A percentile compares a stretch with the other conserved stretches of the same genome.
Evolutionary conservation across 1,140 invertebrate genomes (phyloP).

Genomic region (Trichonephila inaurata): DNA sequence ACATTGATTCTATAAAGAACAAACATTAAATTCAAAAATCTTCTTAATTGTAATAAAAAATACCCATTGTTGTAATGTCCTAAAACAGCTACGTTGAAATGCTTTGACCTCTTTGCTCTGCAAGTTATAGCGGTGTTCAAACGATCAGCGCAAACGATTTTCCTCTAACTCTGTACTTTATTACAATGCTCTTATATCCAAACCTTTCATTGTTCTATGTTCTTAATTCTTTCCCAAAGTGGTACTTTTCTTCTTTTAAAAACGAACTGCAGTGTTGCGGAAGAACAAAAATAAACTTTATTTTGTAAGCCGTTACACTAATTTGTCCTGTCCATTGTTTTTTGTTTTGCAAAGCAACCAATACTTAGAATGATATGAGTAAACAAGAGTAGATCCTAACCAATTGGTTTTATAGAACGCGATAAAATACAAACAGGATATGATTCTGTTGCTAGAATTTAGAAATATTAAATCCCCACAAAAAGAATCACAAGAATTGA

Average conservation of each 20-base stretch:
- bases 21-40: not conserved
- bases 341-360: not conserved
- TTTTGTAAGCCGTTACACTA: not conserved
- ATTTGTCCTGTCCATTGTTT: not conserved
- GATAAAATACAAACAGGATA: not conserved
- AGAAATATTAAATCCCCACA: not conserved
- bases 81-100: not conserved
- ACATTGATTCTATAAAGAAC: not conserved
- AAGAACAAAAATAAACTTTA: not conserved
- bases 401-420: not conserved
- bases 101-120: not conserved
- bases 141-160: not conserved
- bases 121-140: not conserved
- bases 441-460: not conserved
- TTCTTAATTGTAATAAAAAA: not conserved
- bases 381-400: not conserved
- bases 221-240: conserved; percentile 1
- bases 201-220: not conserved
- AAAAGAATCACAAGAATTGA: too few species aligned
- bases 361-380: not conserved
- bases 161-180: conserved; percentile 2
- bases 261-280: not conserved
- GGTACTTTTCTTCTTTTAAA: not conserved
- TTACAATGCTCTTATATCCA: not conserved
- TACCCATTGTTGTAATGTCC: not conserved